These are phyloP conservation scores for Lagocephalus sceleratus DNA, from an alignment of 2,797 vertebrate species.

Conservation along the genomic window DNA sequence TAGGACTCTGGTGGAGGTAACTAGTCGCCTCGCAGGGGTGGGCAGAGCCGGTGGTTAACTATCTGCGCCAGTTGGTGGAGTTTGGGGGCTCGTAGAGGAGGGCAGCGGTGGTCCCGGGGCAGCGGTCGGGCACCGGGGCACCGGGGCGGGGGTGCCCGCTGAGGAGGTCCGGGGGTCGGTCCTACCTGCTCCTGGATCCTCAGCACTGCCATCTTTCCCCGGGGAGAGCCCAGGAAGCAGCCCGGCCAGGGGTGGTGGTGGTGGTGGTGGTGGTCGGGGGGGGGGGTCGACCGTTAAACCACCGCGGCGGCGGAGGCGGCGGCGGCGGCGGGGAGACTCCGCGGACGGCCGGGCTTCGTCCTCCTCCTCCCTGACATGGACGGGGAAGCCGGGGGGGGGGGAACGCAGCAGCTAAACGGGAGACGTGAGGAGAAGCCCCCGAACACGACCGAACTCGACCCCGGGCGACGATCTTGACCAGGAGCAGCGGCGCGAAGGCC, in stretches of 20 bases:
- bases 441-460: too few relatives aligned
- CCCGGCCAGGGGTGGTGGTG: conserved; percentile 21
- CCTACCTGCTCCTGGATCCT: conserved; percentile 69
- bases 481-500: too few relatives aligned
- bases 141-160: too few relatives aligned
- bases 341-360: conserved; percentile 15
- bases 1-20: too few relatives aligned
- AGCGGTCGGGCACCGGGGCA: too few relatives aligned
- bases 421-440: background rate
- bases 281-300: conserved; percentile 32
- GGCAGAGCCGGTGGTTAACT: background rate
- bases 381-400: background rate
- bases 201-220: conserved; percentile 58
- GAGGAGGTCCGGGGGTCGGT: too few relatives aligned
- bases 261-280: background rate
- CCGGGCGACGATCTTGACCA: background rate
- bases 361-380: conserved; percentile 49
- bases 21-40: too few relatives aligned
- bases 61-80: background rate
- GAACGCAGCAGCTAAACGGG: background rate
- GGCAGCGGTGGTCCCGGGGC: too few relatives aligned
- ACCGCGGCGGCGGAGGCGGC: background rate
- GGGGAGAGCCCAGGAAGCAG: conserved; percentile 10
- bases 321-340: conserved; percentile 4
- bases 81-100: background rate